phyloP scores from a whole-genome alignment of 2,797 vertebrate species.

The Picus viridis region DNA sequence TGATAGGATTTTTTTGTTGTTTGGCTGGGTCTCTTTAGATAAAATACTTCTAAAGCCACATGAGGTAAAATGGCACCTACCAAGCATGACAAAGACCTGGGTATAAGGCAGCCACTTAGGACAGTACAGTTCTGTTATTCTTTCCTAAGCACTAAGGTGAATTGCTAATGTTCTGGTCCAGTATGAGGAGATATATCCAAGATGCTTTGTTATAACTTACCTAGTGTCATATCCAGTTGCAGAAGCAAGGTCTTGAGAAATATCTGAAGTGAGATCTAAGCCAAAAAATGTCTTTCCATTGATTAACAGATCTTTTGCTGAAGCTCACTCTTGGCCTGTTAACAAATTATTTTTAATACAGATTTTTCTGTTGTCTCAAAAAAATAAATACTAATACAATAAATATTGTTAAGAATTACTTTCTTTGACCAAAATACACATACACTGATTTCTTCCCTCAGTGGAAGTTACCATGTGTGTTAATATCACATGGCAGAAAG shows the following conservation, averaged over 20 bases:
- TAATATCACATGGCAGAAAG: not conserved
- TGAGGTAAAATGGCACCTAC: not conserved
- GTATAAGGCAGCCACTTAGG: not conserved
- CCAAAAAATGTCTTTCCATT: not conserved
- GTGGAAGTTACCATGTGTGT: not conserved
- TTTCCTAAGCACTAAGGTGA: not conserved
- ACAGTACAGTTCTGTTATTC: not conserved
- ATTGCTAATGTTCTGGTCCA: not conserved
- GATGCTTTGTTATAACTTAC: not conserved
- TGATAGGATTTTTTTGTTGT: not conserved
- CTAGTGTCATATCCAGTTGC: not conserved
- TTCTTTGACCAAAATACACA: not conserved
- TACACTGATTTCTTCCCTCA: not conserved
- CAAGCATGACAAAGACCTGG: not conserved
- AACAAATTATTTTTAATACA: not conserved
- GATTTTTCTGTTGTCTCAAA: conserved; percentile 19
- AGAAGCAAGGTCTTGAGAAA: not conserved
- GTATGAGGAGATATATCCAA: not conserved
- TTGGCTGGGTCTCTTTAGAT: not conserved
- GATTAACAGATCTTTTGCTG: not conserved
- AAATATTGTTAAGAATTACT: not conserved
- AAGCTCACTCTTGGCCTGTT: not conserved
- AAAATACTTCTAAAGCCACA: not conserved
- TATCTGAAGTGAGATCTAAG: not conserved
- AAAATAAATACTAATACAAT: not conserved